These are phyloP conservation scores for Drosophila tanythrix DNA, from an alignment of 2,888 invertebrate genomes.

Conservation along the genomic window DNA sequence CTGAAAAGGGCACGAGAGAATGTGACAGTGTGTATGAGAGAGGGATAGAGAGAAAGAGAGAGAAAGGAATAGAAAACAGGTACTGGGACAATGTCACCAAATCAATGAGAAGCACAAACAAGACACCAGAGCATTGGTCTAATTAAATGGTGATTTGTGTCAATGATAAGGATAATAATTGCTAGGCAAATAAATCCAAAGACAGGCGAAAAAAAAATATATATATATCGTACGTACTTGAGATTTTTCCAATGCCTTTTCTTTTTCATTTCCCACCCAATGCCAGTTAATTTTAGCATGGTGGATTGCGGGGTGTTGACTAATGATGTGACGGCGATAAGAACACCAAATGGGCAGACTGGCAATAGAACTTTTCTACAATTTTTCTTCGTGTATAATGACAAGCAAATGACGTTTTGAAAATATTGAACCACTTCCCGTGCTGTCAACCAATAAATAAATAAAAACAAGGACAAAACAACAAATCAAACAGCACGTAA, in stretches of 20 bases:
- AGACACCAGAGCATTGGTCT: constrained; percentile 69
- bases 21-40: not conserved
- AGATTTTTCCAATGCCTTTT: constrained; percentile 24
- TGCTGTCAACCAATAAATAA: constrained; percentile 69
- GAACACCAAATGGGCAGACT: constrained; percentile 63
- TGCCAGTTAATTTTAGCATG: constrained; percentile 14
- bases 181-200: constrained; percentile 69
- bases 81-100: constrained; percentile 68
- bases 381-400: constrained; percentile 49
- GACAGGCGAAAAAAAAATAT: constrained; percentile 29
- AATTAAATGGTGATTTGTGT: constrained; percentile 82
- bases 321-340: constrained; percentile 70
- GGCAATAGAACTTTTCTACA: constrained; percentile 33
- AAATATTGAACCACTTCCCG: constrained; percentile 71
- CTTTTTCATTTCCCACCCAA: constrained; percentile 5
- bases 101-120: constrained; percentile 72
- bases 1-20: not conserved
- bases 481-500: constrained; percentile 58
- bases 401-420: constrained; percentile 72
- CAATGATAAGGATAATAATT: constrained; percentile 82
- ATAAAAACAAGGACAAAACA: constrained; percentile 18
- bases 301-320: constrained; percentile 38
- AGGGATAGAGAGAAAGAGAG: not conserved
- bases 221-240: constrained; percentile 34
- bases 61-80: not conserved